Base-by-base conservation (phyloP, 1,140 invertebrate genomes). In the Caenorhabditis inopinata region DNA sequence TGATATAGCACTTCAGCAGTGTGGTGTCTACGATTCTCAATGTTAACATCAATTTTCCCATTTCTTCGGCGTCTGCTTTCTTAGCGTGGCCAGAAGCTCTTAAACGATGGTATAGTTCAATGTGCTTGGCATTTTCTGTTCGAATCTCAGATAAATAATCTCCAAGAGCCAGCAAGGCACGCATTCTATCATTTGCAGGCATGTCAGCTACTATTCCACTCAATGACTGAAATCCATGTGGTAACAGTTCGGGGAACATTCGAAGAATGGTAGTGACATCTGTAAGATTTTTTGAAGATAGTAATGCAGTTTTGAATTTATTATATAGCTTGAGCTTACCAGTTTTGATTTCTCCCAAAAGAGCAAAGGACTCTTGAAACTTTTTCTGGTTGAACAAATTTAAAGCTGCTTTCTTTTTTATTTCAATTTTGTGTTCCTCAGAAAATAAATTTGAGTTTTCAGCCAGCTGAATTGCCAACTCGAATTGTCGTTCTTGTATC, bases 371-470 rank as follows among this genome's bases (percentile, higher is more conserved):
- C 21, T 81, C 80, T 1, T 81, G 58, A 18, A 81, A 81, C 23
- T 81, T 81, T 29, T 47, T 53, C 42, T 81, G 80, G 42, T 81
- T 76, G 53, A 81, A 81, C 18, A 81, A 42, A 38, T 81, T 81
- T 23, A 51, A 14, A 14, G 80, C 80, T 7, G 80, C 80, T 35
- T 81, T 51, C 21, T 51, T 58, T 27, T 81, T 81, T 9, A 81
- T 76, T 49, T 81, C 75, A 3, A 42, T 38, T 42, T 81, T 81
- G 1, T 81, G 49, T 14, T 76, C 53, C 1, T 77, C 80, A 7
- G 49, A 7, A 27, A 81, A 77, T 9, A 81, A 35, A 23, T 62
- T 68, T 6, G 74, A 73, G n/a, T 32, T 62, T 12, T 81, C 80
- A 4, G 80, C 74, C 47, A 81, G 35, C 32, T 81, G 74, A 32